Conservation (phyloP, 2,113 vertebrate species). For the Festucalex cinctus region DNA sequence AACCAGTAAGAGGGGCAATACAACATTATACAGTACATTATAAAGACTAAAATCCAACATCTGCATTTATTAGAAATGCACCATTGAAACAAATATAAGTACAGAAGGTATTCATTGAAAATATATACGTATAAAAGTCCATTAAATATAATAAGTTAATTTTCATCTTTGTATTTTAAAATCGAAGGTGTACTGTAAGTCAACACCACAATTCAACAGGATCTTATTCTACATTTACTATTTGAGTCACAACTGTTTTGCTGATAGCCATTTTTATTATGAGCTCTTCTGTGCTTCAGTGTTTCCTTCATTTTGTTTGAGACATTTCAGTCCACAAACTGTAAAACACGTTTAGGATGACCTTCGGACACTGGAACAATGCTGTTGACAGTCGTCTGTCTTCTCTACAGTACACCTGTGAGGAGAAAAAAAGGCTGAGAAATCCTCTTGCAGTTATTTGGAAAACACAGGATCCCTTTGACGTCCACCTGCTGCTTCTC, state of each 20-base stretch:
- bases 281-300: background rate
- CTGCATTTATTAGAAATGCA: background rate
- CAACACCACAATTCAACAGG: background rate
- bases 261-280: background rate
- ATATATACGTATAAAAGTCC: background rate
- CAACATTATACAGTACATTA: background rate
- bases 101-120: background rate
- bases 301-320: slow-evolving; percentile 13
- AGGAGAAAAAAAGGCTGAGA: slow-evolving; percentile 23
- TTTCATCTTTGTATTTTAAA: background rate
- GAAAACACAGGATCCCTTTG: slow-evolving; percentile 22
- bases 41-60: background rate
- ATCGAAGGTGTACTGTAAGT: slow-evolving; percentile 19
- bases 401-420: slow-evolving; percentile 53
- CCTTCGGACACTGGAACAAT: background rate
- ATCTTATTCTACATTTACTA: background rate
- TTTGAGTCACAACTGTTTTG: background rate
- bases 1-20: background rate
- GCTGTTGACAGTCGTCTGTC: slow-evolving; percentile 6
- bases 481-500: slow-evolving; percentile 12
- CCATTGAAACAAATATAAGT: background rate
- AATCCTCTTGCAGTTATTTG: slow-evolving; percentile 18
- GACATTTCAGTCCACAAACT: slow-evolving; percentile 13
- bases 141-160: too few relatives aligned
- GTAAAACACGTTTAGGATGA: background rate